Percentiles rank a stretch among this genome's conserved stretches.
Evolutionary conservation across 2,113 vertebrate genomes (phyloP).

Genomic region (Campylomormyrus numenius): DNA sequence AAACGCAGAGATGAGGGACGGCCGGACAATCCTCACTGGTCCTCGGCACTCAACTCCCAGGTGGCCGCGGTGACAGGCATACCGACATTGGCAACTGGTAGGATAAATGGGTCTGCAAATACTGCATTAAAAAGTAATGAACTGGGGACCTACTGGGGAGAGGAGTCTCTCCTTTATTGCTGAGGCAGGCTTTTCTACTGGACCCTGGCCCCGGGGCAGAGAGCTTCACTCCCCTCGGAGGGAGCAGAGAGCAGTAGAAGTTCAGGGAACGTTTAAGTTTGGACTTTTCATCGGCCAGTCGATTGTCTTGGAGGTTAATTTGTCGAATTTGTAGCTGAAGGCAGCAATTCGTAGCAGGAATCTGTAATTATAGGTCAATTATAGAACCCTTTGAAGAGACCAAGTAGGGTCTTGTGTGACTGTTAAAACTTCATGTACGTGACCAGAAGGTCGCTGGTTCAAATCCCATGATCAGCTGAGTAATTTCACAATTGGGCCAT

Average conservation of each 20-base stretch:
- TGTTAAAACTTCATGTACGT: neutral
- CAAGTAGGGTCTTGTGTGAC: neutral
- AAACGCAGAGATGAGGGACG: neutral
- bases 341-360: neutral
- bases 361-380: neutral
- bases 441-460: neutral
- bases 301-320: neutral
- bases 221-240: constrained; percentile 23
- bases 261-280: neutral
- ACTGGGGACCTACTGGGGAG: constrained; percentile 40
- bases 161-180: constrained; percentile 46
- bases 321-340: too few species aligned
- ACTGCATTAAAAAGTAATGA: constrained; percentile 59
- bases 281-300: neutral
- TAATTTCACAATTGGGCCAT: neutral
- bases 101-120: constrained; percentile 50
- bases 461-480: neutral
- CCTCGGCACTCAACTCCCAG: neutral
- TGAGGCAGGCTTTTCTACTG: constrained; percentile 44
- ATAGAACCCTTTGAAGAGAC: neutral
- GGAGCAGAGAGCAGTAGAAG: neutral
- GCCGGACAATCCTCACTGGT: neutral
- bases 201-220: constrained; percentile 30
- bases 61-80: constrained; percentile 16
- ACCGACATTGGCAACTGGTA: constrained; percentile 34